A percentile compares a stretch with the other conserved stretches of the same genome.
phyloP scores from a whole-genome alignment of 2,888 invertebrate genomes.

The Dendrolimus houi region DNA sequence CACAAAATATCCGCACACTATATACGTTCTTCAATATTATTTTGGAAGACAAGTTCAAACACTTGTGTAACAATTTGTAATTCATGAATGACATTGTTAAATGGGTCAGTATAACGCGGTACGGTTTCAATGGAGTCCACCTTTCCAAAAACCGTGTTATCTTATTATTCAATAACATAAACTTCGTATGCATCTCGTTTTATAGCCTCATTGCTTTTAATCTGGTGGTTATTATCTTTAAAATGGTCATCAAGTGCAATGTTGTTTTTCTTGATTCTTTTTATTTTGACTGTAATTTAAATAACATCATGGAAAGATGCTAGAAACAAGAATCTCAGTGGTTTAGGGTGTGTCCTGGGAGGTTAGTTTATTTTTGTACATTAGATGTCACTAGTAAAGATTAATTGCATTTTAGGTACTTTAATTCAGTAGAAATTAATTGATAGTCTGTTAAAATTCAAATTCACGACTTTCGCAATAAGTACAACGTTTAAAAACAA shows the following conservation, averaged over 20 bases:
- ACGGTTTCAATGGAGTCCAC: neutral
- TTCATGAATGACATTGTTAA: neutral
- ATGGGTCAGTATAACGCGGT: neutral
- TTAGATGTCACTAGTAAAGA: too few relatives aligned
- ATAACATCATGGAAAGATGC: neutral
- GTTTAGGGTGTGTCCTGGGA: too few relatives aligned
- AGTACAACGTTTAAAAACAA: too few relatives aligned
- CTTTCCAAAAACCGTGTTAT: neutral
- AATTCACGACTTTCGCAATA: too few relatives aligned
- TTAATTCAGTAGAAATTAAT: too few relatives aligned
- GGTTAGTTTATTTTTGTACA: too few relatives aligned
- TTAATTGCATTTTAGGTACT: too few relatives aligned
- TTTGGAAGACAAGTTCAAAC: constrained; percentile 10
- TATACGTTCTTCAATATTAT: constrained; percentile 4
- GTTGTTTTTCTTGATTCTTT: neutral
- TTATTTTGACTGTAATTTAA: neutral
- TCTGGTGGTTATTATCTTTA: neutral
- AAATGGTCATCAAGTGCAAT: neutral
- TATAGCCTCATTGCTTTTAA: neutral
- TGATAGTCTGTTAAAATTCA: too few relatives aligned
- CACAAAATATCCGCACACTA: too few relatives aligned
- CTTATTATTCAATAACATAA: neutral
- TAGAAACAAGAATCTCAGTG: too few relatives aligned
- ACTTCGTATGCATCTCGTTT: neutral
- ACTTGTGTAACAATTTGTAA: constrained; percentile 4